Conservation (phyloP, 1,140 invertebrate species). For the Frieseomelitta varia region DNA sequence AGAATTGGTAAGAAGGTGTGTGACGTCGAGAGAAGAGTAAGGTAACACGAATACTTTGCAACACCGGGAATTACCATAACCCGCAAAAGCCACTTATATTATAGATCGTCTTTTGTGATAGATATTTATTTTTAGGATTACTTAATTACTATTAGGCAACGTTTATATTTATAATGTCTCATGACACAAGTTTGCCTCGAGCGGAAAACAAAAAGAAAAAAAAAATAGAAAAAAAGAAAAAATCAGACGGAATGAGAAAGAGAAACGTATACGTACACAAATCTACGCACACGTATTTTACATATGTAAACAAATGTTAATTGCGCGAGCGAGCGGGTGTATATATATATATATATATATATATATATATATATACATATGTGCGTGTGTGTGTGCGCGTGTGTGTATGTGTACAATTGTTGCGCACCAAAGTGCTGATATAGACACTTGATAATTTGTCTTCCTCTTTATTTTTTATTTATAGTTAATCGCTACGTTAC, state of each 20-base stretch:
- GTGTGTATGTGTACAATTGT: slow-evolving; percentile 22
- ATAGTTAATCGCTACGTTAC: background rate
- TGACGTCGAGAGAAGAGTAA: background rate
- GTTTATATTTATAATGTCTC: slow-evolving; percentile 59
- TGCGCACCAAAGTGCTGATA: slow-evolving; percentile 60
- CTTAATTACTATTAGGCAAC: slow-evolving; percentile 51
- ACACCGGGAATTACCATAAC: slow-evolving; percentile 30
- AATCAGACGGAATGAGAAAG: background rate
- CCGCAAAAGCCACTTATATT: slow-evolving; percentile 59
- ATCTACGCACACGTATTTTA: background rate
- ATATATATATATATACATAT: no score
- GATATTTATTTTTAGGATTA: slow-evolving; percentile 80
- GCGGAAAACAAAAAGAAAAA: background rate
- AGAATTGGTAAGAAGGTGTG: slow-evolving; percentile 35
- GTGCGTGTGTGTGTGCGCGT: background rate
- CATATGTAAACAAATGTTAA: background rate
- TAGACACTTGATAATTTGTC: slow-evolving; percentile 59
- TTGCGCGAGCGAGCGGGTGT: background rate
- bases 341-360: no score
- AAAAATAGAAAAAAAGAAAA: background rate
- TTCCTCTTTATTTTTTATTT: slow-evolving; percentile 56
- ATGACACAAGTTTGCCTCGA: slow-evolving; percentile 30
- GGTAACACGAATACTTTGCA: background rate
- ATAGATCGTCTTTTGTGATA: slow-evolving; percentile 79
- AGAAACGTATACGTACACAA: background rate